phyloP scores from a whole-genome alignment of 2,113 vertebrate species.

The Zosterops japonicus region DNA sequence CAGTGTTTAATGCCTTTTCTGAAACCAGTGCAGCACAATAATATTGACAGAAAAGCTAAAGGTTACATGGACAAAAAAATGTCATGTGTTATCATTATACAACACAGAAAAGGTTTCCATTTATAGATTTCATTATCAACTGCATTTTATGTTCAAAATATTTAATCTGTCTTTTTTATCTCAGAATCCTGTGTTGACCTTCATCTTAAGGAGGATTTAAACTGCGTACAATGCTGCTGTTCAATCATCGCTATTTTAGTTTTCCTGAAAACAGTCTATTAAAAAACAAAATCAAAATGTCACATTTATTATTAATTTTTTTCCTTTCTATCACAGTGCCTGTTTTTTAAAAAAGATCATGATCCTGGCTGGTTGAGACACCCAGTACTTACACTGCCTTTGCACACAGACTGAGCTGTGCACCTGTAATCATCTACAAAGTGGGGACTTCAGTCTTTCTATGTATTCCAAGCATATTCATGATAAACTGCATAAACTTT shows the following conservation, averaged over 20 bases:
- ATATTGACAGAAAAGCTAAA: conserved; percentile 50
- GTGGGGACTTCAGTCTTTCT: neutral
- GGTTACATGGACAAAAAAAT: conserved; percentile 40
- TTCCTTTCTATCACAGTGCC: neutral
- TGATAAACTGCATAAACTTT: neutral
- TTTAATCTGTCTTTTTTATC: conserved; percentile 27
- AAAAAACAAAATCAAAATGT: conserved; percentile 6
- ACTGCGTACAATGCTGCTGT: neutral
- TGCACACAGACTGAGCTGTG: neutral
- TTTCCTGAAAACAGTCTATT: neutral
- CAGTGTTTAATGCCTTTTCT: conserved; percentile 9
- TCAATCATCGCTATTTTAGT: conserved; percentile 26
- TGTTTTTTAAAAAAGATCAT: neutral
- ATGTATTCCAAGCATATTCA: neutral
- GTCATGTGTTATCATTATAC: conserved; percentile 29
- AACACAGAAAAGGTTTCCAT: conserved; percentile 38
- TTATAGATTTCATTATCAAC: conserved; percentile 48
- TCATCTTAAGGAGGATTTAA: conserved; percentile 37
- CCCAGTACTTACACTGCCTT: neutral
- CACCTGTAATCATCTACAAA: neutral
- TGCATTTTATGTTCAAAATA: conserved; percentile 30
- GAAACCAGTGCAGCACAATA: neutral
- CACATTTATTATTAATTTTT: neutral
- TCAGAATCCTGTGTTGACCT: neutral
- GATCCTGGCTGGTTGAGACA: neutral